A percentile compares a stretch with the other conserved stretches of the same genome.
Evolutionary conservation across 2,797 vertebrate species (phyloP).

Genomic region (Alectoris magna): DNA sequence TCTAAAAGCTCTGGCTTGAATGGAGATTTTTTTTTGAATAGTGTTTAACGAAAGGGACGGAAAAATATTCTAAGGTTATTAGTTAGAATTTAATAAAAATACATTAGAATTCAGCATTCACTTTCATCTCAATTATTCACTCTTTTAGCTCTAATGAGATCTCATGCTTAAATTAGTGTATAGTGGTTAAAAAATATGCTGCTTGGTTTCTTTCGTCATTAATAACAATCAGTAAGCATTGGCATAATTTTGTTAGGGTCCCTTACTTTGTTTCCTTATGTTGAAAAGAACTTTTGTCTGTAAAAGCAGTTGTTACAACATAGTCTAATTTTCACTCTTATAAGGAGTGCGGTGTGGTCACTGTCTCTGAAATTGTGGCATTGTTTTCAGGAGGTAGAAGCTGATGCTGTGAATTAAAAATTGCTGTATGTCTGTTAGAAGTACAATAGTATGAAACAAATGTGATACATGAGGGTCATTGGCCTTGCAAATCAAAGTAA

Average conservation of each 20-base stretch:
- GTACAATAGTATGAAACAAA: not conserved
- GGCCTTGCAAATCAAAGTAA: not conserved
- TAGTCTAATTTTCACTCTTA: not conserved
- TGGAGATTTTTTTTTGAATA: not conserved
- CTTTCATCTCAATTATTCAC: not conserved
- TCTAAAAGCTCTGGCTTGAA: not conserved
- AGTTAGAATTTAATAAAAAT: not conserved
- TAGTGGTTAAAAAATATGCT: not conserved
- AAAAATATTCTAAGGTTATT: not conserved
- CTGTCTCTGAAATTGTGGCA: not conserved
- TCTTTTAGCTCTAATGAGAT: not conserved
- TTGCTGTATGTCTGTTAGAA: not conserved
- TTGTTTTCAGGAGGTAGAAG: not conserved
- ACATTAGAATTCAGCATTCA: not conserved
- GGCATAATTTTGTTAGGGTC: not conserved
- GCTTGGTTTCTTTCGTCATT: not conserved
- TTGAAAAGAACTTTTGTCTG: not conserved
- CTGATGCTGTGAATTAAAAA: not conserved
- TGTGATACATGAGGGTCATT: not conserved
- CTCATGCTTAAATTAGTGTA: not conserved
- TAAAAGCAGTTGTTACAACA: not conserved
- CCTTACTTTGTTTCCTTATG: not conserved
- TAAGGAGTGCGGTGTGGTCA: not conserved
- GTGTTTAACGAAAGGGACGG: not conserved
- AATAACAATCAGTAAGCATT: not conserved